Evolutionary conservation across 1,140 invertebrate genomes (phyloP), one percentile per base, ranked within the genome.

Genomic region (Drosophila malerkotliana): DNA sequence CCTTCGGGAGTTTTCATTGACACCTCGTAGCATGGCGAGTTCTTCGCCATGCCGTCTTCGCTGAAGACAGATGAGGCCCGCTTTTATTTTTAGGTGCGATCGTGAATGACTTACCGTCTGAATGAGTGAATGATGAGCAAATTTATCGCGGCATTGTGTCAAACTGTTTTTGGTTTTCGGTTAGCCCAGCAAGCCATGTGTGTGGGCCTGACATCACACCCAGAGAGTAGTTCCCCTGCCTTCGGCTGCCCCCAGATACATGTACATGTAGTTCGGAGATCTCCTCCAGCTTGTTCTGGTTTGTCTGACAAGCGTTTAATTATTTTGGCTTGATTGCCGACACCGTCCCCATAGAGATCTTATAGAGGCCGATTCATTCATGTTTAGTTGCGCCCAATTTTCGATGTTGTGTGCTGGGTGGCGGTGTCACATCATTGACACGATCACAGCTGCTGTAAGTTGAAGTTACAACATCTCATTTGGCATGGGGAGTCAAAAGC

Each of bases 41-140:
- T 60, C 73, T 59, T 41, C 41, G 18, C 21, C 30, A 18, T 18
- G 14, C 18, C 44, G 18, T 41, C 39, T 24, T 14, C 32, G 10
- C 34, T 8, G 15, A 77, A 88, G 83, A 88, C 76, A 68, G 83
- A 88, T 88, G 83, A 79, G 76, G 64, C 72, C 72, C 79, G 76
- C 72, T 88, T 74, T 88, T 83, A 88, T 88, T 88, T 88, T 62
- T 62, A 67, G 71, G 72, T 30, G 47, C 60, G 74, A 87, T 88
- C 83, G 83, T 88, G 83, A 88, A 88, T 89, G 75, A 88, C 83
- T 79, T 79, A 88, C 83, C 56, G 63, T 69, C 72, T 83, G 83
- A 88, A 83, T 83, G 83, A 83, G 83, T 88, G 83, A 88, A 88
- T 88, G 84, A 88, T 88, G 83, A 88, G 83, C 83, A 88, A 88